Evolutionary conservation across 2,113 vertebrate genomes (phyloP).

Genomic region (Pavo muticus): DNA sequence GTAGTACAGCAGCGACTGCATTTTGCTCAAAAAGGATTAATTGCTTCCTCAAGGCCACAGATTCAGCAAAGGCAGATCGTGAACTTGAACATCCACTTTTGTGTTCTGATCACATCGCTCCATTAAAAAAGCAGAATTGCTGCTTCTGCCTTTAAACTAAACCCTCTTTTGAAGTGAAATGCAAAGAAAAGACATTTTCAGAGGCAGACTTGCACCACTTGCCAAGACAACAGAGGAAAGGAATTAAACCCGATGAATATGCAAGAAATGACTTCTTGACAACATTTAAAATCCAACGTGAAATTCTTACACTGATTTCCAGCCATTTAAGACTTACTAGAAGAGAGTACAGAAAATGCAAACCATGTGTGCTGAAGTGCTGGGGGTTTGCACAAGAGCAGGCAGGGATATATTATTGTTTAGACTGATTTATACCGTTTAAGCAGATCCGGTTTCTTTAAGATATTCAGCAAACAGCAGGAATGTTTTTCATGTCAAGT

Average conservation of each 20-base stretch:
- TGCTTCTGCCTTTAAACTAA: conserved; percentile 2
- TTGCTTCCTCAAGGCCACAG: conserved; percentile 9
- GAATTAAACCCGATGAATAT: conserved; percentile 39
- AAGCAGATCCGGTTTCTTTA: conserved; percentile 60
- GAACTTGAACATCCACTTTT: background rate
- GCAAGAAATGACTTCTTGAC: conserved; percentile 42
- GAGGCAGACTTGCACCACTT: background rate
- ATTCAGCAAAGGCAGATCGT: background rate
- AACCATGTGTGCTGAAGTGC: conserved; percentile 44
- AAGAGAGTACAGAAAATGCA: conserved; percentile 57
- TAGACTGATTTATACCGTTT: conserved; percentile 57
- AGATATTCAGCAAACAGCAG: conserved; percentile 59
- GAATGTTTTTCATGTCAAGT: conserved; percentile 56
- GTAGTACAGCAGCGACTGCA: background rate
- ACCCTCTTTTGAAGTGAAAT: conserved; percentile 24
- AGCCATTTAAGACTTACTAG: conserved; percentile 52
- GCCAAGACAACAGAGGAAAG: conserved; percentile 54
- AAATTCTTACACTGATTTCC: conserved; percentile 52
- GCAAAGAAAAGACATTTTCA: background rate
- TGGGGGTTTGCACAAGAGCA: conserved; percentile 60
- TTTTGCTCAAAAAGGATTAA: background rate
- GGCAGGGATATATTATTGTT: conserved; percentile 49
- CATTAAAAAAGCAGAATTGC: background rate
- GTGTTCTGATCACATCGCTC: background rate
- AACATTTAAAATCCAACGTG: conserved; percentile 51